A percentile compares a stretch with the other conserved stretches of the same genome.
Evolutionary conservation across 2,888 invertebrate genomes (phyloP).

Genomic region (Lucinisca nassula): DNA sequence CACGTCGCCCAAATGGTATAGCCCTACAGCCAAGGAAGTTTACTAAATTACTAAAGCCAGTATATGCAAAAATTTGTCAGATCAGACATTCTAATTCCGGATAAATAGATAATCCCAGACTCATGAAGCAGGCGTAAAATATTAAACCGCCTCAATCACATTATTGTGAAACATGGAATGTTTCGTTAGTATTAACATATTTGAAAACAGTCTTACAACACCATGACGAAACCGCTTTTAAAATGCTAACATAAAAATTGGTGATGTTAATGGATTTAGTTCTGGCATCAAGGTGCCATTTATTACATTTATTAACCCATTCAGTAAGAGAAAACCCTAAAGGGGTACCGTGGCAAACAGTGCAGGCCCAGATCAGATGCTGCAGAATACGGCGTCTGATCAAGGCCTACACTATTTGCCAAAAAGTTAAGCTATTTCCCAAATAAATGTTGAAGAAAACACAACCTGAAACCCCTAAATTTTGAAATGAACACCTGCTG

Average conservation of each 20-base stretch:
- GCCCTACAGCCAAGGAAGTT: constrained; percentile 62
- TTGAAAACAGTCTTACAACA: background rate
- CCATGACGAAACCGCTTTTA: background rate
- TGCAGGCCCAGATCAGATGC: too few species aligned
- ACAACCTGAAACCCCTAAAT: too few species aligned
- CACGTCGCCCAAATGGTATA: constrained; percentile 65
- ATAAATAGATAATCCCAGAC: constrained; percentile 66
- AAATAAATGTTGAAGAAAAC: too few species aligned
- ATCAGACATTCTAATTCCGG: constrained; percentile 50
- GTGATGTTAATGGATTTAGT: background rate
- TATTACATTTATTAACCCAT: background rate
- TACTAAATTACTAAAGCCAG: constrained; percentile 70
- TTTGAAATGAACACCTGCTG: too few species aligned
- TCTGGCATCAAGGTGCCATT: background rate
- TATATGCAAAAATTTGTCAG: constrained; percentile 51
- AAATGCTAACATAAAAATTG: background rate
- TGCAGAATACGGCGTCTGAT: too few species aligned
- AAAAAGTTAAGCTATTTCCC: too few species aligned
- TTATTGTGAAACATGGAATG: constrained; percentile 21
- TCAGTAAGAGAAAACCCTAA: too few species aligned
- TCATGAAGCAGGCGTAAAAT: constrained; percentile 22
- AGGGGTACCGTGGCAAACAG: too few species aligned
- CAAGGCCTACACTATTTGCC: too few species aligned
- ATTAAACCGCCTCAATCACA: background rate
- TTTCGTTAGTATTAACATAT: constrained; percentile 12